A percentile compares a stretch with the other conserved stretches of the same genome.
Conservation (phyloP, 2,113 vertebrate genomes). For the Vulpes ferrilata region DNA sequence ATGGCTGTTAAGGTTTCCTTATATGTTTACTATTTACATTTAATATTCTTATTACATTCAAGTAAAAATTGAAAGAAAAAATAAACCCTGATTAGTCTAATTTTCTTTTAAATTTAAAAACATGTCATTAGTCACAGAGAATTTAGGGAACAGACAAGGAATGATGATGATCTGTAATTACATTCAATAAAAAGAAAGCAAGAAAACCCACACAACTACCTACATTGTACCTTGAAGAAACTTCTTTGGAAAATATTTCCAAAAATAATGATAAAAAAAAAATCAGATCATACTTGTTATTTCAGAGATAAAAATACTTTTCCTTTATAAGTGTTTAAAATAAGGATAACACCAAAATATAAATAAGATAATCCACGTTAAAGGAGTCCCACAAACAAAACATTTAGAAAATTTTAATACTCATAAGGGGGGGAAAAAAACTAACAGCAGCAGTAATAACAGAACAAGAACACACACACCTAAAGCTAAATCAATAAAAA, state of each 20-base stretch:
- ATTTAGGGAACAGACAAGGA: neutral
- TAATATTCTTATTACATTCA: constrained; percentile 27
- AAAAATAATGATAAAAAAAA: constrained; percentile 23
- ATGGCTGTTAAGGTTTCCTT: neutral
- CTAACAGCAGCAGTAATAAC: neutral
- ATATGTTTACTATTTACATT: neutral
- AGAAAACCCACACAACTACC: neutral
- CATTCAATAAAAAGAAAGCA: neutral
- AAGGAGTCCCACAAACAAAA: neutral
- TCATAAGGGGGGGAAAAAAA: neutral
- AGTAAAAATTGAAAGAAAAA: neutral
- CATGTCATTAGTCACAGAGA: neutral
- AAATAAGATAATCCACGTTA: neutral
- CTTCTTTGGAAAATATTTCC: neutral
- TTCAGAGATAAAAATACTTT: neutral
- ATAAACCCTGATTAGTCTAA: neutral
- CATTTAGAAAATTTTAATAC: constrained; percentile 19
- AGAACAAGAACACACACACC: neutral
- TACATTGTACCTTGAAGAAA: neutral
- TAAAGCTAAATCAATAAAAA: constrained; percentile 26
- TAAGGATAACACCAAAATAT: constrained; percentile 4
- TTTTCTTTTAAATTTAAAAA: constrained; percentile 48
- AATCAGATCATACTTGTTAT: neutral
- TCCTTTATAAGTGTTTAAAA: constrained; percentile 42
- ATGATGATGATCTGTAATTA: neutral